These are phyloP conservation scores for Pelecanus crispus DNA, from an alignment of 2,113 vertebrate species.

Conservation along the genomic window DNA sequence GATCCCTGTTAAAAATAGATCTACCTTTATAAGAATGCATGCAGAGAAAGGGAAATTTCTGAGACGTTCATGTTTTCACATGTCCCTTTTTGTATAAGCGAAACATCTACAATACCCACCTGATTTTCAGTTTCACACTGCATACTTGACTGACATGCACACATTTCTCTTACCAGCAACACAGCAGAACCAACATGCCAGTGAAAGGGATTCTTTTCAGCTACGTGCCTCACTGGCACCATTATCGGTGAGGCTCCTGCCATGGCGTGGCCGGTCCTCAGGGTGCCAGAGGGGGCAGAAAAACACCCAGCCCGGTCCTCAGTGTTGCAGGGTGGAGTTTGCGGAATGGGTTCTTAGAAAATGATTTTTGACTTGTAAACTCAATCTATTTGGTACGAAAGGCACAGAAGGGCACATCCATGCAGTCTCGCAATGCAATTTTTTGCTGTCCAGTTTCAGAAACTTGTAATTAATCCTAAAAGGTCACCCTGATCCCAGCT, in stretches of 20 bases:
- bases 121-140: neutral
- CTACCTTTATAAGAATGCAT: neutral
- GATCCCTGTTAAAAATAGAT: neutral
- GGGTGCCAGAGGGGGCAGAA: neutral
- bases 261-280: fast-evolving
- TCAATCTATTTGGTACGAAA: neutral
- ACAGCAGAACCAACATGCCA: neutral
- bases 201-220: constrained; percentile 60
- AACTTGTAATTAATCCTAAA: neutral
- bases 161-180: neutral
- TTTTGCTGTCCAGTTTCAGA: neutral
- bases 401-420: neutral
- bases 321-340: neutral
- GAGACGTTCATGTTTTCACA: neutral
- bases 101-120: neutral
- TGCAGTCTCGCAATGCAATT: neutral
- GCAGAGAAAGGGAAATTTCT: neutral
- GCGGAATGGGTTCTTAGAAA: neutral
- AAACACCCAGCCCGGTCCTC: neutral
- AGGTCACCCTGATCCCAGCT: neutral
- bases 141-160: neutral
- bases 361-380: neutral
- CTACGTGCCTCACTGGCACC: neutral
- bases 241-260: neutral
- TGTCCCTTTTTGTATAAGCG: neutral